phyloP scores from a whole-genome alignment of 2,113 vertebrate species.

The Stigmatopora argus region DNA sequence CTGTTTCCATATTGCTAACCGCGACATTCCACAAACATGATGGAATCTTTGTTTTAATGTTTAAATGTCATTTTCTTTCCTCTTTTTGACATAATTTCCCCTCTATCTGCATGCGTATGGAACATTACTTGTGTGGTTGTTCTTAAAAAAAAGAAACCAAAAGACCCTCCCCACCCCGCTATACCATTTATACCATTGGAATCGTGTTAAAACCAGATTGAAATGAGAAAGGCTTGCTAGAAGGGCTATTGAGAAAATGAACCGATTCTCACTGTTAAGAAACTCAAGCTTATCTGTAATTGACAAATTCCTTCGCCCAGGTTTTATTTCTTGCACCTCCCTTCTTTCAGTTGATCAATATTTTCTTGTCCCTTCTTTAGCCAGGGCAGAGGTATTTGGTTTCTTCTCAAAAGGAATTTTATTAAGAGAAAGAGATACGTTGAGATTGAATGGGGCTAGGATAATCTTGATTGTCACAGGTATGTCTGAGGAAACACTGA shows the following conservation, averaged over 20 bases:
- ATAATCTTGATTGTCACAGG: conserved; percentile 23
- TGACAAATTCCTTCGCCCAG: conserved; percentile 42
- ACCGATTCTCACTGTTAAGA: conserved; percentile 33
- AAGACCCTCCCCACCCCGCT: too few species aligned
- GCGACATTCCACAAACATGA: conserved; percentile 77
- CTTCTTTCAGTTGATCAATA: conserved; percentile 57
- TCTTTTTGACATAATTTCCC: conserved; percentile 63
- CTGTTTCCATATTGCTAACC: conserved; percentile 75
- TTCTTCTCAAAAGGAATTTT: conserved; percentile 45
- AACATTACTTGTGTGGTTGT: conserved; percentile 52
- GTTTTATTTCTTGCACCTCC: conserved; percentile 35
- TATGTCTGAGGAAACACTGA: conserved; percentile 16
- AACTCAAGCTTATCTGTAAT: conserved; percentile 47
- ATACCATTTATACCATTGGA: conserved; percentile 7
- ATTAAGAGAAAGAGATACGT: conserved; percentile 54
- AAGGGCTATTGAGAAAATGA: conserved; percentile 31
- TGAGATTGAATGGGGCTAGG: conserved; percentile 18
- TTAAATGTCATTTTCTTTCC: conserved; percentile 55
- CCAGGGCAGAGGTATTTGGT: conserved; percentile 54
- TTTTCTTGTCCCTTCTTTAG: conserved; percentile 54
- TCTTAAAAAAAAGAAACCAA: conserved; percentile 15
- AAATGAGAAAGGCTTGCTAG: conserved; percentile 51
- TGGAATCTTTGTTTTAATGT: conserved; percentile 71
- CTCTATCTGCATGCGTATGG: conserved; percentile 45
- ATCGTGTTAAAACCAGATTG: conserved; percentile 37